Base-by-base conservation (phyloP, 1,140 invertebrate genomes). In the Lordiphosa stackelbergi region DNA sequence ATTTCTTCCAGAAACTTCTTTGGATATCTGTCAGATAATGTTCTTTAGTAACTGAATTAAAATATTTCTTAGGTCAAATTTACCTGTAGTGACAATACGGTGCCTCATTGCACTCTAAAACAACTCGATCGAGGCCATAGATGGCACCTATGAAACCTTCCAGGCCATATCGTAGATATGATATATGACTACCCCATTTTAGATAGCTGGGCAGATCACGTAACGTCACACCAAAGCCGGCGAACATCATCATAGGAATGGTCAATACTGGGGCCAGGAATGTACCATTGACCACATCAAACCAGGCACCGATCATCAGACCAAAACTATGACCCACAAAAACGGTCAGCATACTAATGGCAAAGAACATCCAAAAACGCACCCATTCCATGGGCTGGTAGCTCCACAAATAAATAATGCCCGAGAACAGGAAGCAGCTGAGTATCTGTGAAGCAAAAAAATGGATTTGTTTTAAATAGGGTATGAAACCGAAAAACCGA, bases 281-380 rank as follows among this genome's bases (percentile, higher is more conserved):
- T 3, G 94, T 95, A 5, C 94, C 94, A 78, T 95, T 95, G 91
- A 94, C 92, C 68, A 95, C 93, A 77, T 92, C 90, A 56, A 95
- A 96, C 52, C 93, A 92, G 5, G 95, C 94, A 13, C 96, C 96
- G 68, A 98, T 93, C 87, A 96, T 92, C 0, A 97, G 89, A 0
- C 96, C 96, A 57, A 96, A 91, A 69, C 95, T 95, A 89, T 97
- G 96, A 4, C 95, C 94, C 1, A 97, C 94, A 35, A 97, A 93
- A n/a, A 94, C 92, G 0, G 94, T 92, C 54, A 96, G 90, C 12
- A 96, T 86, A 49, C 94, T 94, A 13, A 96, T 93, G 0, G 90
- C 88, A 59, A 95, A 91, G 88, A 97, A 97, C 92, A 97, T 95
- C 8, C 87, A 85, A 83, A 97, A 96, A 34, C 96, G 90, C 6